Evolutionary conservation across 2,113 vertebrate genomes (phyloP).

Genomic region (Gavialis gangeticus): DNA sequence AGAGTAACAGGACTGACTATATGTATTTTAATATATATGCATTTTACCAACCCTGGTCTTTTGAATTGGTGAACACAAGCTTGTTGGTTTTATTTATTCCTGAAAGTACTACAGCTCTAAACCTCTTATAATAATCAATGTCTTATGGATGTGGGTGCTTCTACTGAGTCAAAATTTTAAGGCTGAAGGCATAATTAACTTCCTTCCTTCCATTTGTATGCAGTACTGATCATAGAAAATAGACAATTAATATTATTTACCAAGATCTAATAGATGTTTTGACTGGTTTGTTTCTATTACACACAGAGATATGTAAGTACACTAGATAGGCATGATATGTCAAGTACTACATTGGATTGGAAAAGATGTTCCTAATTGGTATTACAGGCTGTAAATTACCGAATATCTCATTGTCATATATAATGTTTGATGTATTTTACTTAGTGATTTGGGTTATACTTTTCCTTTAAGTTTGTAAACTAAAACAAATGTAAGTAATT

Average conservation of each 20-base stretch:
- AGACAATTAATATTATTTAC: not conserved
- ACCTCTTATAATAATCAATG: not conserved
- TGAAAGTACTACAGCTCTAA: not conserved
- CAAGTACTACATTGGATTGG: not conserved
- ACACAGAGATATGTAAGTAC: not conserved
- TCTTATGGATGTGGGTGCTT: not conserved
- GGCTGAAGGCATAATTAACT: not conserved
- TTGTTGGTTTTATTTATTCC: conserved; percentile 34
- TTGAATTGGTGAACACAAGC: not conserved
- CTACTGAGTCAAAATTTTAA: conserved; percentile 40
- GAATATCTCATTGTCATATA: not conserved
- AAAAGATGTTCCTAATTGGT: not conserved
- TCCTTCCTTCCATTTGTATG: not conserved
- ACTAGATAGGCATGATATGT: not conserved
- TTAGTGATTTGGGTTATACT: not conserved
- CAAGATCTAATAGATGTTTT: not conserved
- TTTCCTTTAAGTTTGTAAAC: not conserved
- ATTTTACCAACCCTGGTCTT: not conserved
- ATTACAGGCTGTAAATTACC: not conserved
- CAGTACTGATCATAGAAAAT: not conserved
- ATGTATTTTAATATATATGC: not conserved
- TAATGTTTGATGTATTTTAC: not conserved
- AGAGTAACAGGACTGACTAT: not conserved
- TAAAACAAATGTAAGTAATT: not conserved
- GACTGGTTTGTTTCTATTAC: not conserved